These are phyloP conservation scores for Popillia japonica DNA, from an alignment of 1,140 invertebrate species.

Conservation along the genomic window DNA sequence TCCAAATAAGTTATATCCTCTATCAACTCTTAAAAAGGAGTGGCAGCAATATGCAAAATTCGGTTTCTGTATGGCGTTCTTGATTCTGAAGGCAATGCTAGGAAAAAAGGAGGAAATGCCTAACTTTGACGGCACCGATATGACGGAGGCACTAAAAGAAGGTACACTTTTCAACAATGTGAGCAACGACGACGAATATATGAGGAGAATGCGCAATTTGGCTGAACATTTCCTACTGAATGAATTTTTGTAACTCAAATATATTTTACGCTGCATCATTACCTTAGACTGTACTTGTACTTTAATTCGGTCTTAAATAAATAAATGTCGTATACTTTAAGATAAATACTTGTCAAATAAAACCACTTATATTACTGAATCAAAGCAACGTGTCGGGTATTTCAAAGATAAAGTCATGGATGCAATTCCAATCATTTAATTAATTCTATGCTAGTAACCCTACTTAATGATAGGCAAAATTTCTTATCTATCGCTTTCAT, in stretches of 20 bases:
- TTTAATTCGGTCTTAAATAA: too few relatives aligned
- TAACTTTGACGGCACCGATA: neutral
- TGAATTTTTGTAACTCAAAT: conserved; percentile 20
- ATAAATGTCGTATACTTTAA: too few relatives aligned
- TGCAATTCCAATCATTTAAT: too few relatives aligned
- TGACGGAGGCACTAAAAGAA: neutral
- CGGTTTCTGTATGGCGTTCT: conserved; percentile 9
- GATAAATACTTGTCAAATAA: too few relatives aligned
- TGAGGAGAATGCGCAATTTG: neutral
- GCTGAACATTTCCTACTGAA: neutral
- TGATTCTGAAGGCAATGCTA: conserved; percentile 4
- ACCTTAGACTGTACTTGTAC: too few relatives aligned
- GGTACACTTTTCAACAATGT: neutral
- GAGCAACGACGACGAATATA: neutral
- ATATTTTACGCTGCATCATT: too few relatives aligned
- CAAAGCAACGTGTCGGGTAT: too few relatives aligned
- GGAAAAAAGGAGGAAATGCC: neutral
- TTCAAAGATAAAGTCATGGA: too few relatives aligned
- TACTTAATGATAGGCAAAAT: too few relatives aligned
- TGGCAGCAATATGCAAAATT: neutral
- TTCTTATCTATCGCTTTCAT: too few relatives aligned
- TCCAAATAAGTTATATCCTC: conserved; percentile 61
- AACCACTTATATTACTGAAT: too few relatives aligned
- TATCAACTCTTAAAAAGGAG: neutral
- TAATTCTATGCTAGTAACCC: too few relatives aligned